Percentiles rank a stretch among this genome's conserved stretches.
Evolutionary conservation across 2,113 vertebrate genomes (phyloP).

Genomic region (Tachysurus vachellii): DNA sequence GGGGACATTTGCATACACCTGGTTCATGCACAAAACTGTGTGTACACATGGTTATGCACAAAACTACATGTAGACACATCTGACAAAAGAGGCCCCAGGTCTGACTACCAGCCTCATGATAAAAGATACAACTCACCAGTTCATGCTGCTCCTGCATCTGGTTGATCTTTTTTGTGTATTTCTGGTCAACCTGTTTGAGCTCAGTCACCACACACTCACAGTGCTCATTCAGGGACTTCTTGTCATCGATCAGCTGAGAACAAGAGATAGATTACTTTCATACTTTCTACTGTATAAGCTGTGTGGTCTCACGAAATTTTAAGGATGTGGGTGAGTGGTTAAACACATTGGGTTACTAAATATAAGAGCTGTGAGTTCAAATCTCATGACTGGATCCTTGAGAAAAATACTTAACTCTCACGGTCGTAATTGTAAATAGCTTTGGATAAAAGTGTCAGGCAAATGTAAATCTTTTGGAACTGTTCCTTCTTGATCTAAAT

Average conservation of each 20-base stretch:
- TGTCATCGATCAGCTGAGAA: conserved; percentile 88
- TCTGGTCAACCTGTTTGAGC: conserved; percentile 86
- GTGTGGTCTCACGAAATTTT: neutral
- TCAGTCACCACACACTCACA: conserved; percentile 84
- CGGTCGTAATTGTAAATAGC: neutral
- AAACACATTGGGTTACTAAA: neutral
- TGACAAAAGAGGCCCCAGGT: neutral
- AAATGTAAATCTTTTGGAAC: neutral
- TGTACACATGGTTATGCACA: neutral
- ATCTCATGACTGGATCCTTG: neutral
- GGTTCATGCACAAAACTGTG: neutral
- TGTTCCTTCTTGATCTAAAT: neutral
- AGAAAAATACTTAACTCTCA: neutral
- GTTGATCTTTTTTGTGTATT: conserved; percentile 82
- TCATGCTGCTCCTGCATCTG: conserved; percentile 92
- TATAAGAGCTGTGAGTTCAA: neutral
- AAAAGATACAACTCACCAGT: conserved; percentile 75
- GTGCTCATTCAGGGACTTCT: conserved; percentile 85
- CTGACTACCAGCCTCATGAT: neutral
- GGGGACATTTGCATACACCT: neutral
- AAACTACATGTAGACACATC: neutral
- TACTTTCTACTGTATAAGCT: neutral
- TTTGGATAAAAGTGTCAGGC: neutral
- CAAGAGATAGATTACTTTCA: neutral
- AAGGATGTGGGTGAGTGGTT: neutral